phyloP scores from a whole-genome alignment of 1,140 invertebrate genomes.

The Lordiphosa stackelbergi region DNA sequence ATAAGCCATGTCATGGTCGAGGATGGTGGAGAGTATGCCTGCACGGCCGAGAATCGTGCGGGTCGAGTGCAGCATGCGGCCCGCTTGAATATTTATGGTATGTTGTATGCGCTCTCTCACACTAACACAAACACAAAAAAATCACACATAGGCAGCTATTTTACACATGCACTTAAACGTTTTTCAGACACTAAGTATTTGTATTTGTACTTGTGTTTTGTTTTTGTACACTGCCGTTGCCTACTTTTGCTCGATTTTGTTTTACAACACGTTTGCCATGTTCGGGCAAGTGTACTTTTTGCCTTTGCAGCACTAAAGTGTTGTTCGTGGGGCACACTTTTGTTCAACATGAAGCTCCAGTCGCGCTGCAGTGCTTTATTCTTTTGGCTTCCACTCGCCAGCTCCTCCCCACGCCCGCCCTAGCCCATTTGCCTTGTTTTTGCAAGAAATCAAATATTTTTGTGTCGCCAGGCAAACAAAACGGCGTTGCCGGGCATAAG shows the following conservation, averaged over 20 bases:
- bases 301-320: conserved; percentile 55
- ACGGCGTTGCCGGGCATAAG: conserved; percentile 62
- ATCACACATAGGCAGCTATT: conserved; percentile 40
- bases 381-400: too few relatives aligned
- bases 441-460: conserved; percentile 75
- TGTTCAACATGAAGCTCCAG: conserved; percentile 40
- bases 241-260: conserved; percentile 64
- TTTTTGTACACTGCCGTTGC: conserved; percentile 32
- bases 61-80: conserved; percentile 87
- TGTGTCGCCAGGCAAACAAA: conserved; percentile 73
- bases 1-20: conserved; percentile 89
- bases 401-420: background rate
- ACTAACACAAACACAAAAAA: conserved; percentile 9
- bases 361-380: conserved; percentile 29
- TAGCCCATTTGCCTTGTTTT: conserved; percentile 50
- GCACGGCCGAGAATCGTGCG: conserved; percentile 87
- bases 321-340: conserved; percentile 64
- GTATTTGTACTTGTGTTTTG: conserved; percentile 19
- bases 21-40: conserved; percentile 92
- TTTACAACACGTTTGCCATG: conserved; percentile 61
- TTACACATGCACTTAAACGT: conserved; percentile 67
- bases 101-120: conserved; percentile 55
- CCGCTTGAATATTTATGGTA: conserved; percentile 92
- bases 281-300: conserved; percentile 45
- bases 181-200: conserved; percentile 31